Conservation (phyloP, 2,888 invertebrate species). For the Lycophotia porphyrea region DNA sequence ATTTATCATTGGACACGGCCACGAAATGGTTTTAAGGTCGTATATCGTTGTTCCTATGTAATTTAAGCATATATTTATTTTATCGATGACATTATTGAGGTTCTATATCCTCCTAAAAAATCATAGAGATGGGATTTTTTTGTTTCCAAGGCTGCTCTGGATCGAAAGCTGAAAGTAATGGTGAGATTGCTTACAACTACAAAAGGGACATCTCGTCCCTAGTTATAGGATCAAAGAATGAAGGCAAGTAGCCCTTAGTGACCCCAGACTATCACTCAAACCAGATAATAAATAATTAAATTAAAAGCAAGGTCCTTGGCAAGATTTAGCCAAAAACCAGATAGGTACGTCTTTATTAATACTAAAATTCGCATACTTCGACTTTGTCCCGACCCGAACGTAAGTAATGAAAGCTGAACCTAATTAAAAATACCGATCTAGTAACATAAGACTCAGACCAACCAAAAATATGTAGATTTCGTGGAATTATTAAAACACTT, state of each 20-base stretch:
- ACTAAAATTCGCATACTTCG: neutral
- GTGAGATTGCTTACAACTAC: no score
- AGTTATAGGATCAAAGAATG: neutral
- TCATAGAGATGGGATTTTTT: neutral
- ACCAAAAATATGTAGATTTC: constrained; percentile 18
- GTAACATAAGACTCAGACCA: constrained; percentile 4
- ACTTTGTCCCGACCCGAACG: constrained; percentile 25
- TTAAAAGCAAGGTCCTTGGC: no score
- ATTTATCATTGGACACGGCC: constrained; percentile 48
- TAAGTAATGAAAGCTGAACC: constrained; percentile 21
- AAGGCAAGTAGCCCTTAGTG: neutral
- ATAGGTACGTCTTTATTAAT: neutral
- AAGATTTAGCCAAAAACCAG: neutral
- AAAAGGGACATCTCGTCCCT: no score
- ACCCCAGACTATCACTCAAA: neutral
- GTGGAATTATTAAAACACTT: constrained; percentile 13
- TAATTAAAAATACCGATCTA: constrained; percentile 18
- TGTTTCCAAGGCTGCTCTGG: neutral
- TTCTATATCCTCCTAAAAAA: neutral
- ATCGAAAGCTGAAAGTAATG: neutral
- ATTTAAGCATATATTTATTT: neutral
- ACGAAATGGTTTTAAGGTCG: constrained; percentile 43
- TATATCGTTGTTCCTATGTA: neutral
- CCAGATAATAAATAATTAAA: no score
- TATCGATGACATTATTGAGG: neutral